phyloP scores from a whole-genome alignment of 1,140 invertebrate species.

The Drosophila mayri region DNA sequence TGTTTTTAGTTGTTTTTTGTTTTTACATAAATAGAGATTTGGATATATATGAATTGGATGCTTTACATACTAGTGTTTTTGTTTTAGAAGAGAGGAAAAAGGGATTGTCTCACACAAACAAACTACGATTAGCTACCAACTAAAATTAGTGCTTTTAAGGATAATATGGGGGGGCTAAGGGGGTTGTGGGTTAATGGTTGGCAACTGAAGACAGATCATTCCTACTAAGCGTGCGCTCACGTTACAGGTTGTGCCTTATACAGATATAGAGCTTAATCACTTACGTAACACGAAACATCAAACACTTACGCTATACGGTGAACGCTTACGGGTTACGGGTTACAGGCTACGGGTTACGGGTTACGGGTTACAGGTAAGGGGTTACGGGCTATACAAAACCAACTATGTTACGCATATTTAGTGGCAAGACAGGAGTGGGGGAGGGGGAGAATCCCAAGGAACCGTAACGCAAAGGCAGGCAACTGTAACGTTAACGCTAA shows the following conservation, averaged over 20 bases:
- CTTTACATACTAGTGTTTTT: too few relatives aligned
- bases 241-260: conserved; percentile 29
- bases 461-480: conserved; percentile 48
- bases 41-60: background rate
- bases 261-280: conserved; percentile 39
- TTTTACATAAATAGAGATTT: background rate
- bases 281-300: conserved; percentile 63
- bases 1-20: conserved; percentile 75
- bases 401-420: conserved; percentile 47
- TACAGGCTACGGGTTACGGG: conserved; percentile 22
- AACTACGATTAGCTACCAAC: conserved; percentile 41
- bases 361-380: conserved; percentile 21
- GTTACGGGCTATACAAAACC: conserved; percentile 20
- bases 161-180: background rate
- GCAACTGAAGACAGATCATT: conserved; percentile 17
- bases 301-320: conserved; percentile 68
- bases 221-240: conserved; percentile 49
- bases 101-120: conserved; percentile 53
- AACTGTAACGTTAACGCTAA: conserved; percentile 31
- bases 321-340: conserved; percentile 2
- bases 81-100: conserved; percentile 5
- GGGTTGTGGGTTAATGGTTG: background rate
- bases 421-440: conserved; percentile 32
- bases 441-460: conserved; percentile 12
- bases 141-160: background rate